Evolutionary conservation across 2,888 invertebrate genomes (phyloP).

Genomic region (Dyspetes luteomarginatus): DNA sequence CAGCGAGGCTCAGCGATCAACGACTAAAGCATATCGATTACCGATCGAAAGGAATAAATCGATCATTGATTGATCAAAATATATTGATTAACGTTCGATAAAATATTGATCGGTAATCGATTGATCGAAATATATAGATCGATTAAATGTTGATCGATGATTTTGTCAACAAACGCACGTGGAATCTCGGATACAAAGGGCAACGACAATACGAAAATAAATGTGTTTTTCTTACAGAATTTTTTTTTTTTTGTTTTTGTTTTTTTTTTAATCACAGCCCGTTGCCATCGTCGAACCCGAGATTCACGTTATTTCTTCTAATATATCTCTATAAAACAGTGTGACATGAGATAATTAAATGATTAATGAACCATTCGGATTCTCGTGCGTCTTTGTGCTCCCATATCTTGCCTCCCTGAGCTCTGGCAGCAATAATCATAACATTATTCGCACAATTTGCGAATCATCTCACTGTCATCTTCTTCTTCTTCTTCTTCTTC

Average conservation of each 20-base stretch:
- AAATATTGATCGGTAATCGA: conserved; percentile 27
- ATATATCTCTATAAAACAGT: not conserved
- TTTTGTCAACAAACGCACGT: conserved; percentile 18
- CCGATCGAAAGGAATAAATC: conserved; percentile 22
- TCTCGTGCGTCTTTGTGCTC: not conserved
- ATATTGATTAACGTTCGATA: not conserved
- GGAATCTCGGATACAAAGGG: conserved; percentile 81
- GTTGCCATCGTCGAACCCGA: conserved; percentile 80
- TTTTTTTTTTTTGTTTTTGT: not conserved
- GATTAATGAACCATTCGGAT: not conserved
- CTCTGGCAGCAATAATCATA: conserved; percentile 41
- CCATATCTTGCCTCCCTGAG: conserved; percentile 15
- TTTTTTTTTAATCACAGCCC: conserved; percentile 47
- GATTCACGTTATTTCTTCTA: conserved; percentile 64
- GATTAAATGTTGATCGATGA: conserved; percentile 4
- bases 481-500: not conserved
- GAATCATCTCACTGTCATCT: conserved; percentile 32
- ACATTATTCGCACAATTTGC: conserved; percentile 29
- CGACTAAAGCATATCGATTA: conserved; percentile 10
- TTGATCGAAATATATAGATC: conserved; percentile 14
- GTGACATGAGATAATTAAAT: not conserved
- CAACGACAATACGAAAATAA: conserved; percentile 68
- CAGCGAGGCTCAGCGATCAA: conserved; percentile 41
- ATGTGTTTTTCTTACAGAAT: not conserved
- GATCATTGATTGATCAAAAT: not conserved